These are phyloP conservation scores for Nanger granti DNA, from an alignment of 2,113 vertebrate genomes.

Conservation along the genomic window DNA sequence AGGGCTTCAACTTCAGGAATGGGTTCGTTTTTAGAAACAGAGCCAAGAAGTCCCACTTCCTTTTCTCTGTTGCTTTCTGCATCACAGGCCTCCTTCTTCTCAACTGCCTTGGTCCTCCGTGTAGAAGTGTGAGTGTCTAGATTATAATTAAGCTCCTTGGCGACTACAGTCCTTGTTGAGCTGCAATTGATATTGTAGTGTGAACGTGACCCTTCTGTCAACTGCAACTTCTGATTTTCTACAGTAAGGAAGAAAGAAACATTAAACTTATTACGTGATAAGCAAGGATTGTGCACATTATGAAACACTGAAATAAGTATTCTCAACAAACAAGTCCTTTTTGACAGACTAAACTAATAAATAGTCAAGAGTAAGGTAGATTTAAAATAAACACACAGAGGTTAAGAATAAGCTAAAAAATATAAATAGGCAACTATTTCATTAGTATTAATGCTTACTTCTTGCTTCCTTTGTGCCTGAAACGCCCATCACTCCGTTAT, in stretches of 20 bases:
- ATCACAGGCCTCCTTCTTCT: conserved; percentile 74
- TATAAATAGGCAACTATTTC: neutral
- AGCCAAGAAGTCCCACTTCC: conserved; percentile 70
- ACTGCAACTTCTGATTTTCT: conserved; percentile 91
- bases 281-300: conserved; percentile 30
- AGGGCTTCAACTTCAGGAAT: conserved; percentile 92
- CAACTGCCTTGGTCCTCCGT: conserved; percentile 71
- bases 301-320: conserved; percentile 50
- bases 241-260: conserved; percentile 69
- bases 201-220: conserved; percentile 85
- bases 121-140: conserved; percentile 78
- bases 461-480: neutral
- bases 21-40: conserved; percentile 78
- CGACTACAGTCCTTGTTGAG: conserved; percentile 79
- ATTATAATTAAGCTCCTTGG: conserved; percentile 87
- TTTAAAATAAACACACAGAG: conserved; percentile 12
- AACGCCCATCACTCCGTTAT: neutral
- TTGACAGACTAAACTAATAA: conserved; percentile 28
- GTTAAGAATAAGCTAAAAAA: conserved; percentile 6
- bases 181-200: conserved; percentile 84
- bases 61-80: conserved; percentile 77
- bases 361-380: neutral
- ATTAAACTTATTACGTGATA: conserved; percentile 47
- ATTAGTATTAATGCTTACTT: neutral
- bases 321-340: neutral